Evolutionary conservation across 2,888 invertebrate species (phyloP), one percentile per base, ranked within the genome.

Genomic region (Perizoma affinitatum): DNA sequence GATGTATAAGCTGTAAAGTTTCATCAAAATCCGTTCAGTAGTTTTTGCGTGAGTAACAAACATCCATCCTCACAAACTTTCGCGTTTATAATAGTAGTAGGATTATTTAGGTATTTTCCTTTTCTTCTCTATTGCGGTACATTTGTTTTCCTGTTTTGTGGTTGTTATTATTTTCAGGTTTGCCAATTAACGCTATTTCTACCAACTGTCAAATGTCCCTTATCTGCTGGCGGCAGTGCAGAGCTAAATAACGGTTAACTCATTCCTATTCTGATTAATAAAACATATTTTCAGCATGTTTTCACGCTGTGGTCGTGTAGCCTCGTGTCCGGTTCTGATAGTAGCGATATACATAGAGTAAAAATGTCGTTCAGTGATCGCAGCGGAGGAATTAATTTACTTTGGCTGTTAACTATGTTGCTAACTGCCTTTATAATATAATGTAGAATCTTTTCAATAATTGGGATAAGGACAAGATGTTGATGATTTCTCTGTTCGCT

Each of bases 111-210:
- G 22, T 22, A 22, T 22, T 22, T 22, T 3, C 22, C 3, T 62
- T 50, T 65, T 61, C 61, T n/a, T n/a, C n/a, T n/a, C n/a, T n/a
- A 52, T 48, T 53, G 52, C 34, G 40, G 51, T 60, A 57, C 65
- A 76, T 79, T 81, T 70, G 65, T 83, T 84, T 74, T 79, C 76
- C 68, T 44, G 44, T 58, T 67, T 75, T 72, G 71, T 62, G 65
- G 65, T 65, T 65, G 22, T 54, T 55, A 61, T 59, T 70, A 65
- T 68, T 74, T 74, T 67, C 51, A 60, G 61, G 63, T 61, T 42
- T 22, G 64, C 68, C 70, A 73, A 73, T 75, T 71, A 72, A 62
- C 58, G 56, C 40, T 22, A 59, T 6, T 51, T 44, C 47, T 61
- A 52, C 42, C 51, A 22, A 58, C 61, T 64, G 8, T 53, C 35